These are phyloP conservation scores for Contarinia nasturtii DNA, from an alignment of 1,140 invertebrate genomes.

Conservation along the genomic window DNA sequence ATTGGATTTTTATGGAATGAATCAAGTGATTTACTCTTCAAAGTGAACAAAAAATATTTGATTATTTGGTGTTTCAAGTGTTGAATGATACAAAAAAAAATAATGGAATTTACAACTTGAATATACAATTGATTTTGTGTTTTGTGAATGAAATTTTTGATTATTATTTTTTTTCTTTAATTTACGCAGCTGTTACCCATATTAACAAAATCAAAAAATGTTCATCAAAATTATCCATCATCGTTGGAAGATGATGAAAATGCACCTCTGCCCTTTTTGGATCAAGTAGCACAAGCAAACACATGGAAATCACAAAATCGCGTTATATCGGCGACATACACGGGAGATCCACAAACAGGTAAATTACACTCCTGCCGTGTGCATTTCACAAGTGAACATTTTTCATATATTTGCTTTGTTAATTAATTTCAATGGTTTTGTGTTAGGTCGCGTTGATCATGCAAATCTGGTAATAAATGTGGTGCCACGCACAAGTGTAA, in stretches of 20 bases:
- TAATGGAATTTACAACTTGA: too few relatives aligned
- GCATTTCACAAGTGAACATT: not conserved
- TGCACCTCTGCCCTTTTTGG: not conserved
- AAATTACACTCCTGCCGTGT: not conserved
- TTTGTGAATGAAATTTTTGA: too few relatives aligned
- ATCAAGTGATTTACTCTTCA: too few relatives aligned
- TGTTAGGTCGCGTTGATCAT: not conserved
- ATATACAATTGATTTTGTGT: too few relatives aligned
- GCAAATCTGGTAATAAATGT: not conserved
- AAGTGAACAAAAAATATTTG: too few relatives aligned
- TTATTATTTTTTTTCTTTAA: not conserved
- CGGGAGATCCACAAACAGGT: not conserved
- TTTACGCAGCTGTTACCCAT: not conserved
- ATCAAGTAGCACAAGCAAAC: slow-evolving; percentile 1
- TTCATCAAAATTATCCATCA: not conserved
- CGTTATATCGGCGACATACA: not conserved
- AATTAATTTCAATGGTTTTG: too few relatives aligned
- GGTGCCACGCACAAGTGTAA: not conserved
- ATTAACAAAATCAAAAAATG: not conserved
- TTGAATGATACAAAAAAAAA: too few relatives aligned
- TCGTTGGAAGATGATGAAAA: not conserved
- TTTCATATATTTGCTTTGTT: not conserved
- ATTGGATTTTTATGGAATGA: too few relatives aligned
- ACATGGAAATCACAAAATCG: not conserved
- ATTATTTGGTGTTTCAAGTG: too few relatives aligned